Evolutionary conservation across 2,888 invertebrate species (phyloP).

Genomic region (Atethmia centrago): DNA sequence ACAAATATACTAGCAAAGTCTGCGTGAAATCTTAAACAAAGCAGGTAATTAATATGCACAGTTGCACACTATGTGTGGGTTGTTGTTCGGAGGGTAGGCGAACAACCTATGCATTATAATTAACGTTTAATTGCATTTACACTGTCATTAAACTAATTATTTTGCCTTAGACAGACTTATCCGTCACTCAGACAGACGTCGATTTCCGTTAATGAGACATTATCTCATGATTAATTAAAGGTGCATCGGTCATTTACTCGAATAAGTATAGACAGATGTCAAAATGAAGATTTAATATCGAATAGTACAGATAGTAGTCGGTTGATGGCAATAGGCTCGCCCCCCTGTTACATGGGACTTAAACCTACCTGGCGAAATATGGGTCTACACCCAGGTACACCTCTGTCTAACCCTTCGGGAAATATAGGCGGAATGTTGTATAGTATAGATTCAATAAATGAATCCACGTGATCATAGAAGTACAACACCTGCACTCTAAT

Average conservation of each 20-base stretch:
- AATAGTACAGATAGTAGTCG: neutral
- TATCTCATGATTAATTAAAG: neutral
- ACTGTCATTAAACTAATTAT: constrained; percentile 24
- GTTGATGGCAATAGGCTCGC: too few species aligned
- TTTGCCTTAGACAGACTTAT: neutral
- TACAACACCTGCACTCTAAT: too few species aligned
- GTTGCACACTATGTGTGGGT: constrained; percentile 15
- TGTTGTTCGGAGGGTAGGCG: constrained; percentile 25
- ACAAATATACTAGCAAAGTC: constrained; percentile 25
- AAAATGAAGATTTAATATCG: neutral
- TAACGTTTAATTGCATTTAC: constrained; percentile 44
- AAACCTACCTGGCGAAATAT: too few species aligned
- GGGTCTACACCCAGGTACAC: too few species aligned
- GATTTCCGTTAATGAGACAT: constrained; percentile 13
- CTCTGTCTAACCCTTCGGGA: too few species aligned
- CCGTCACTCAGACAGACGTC: neutral
- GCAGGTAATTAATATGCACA: constrained; percentile 37
- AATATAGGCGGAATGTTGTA: too few species aligned
- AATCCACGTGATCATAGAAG: too few species aligned
- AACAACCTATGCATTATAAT: constrained; percentile 46
- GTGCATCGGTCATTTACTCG: neutral
- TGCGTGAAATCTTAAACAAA: constrained; percentile 28
- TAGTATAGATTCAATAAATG: neutral
- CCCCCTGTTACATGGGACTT: too few species aligned
- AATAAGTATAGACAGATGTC: neutral